phyloP scores from a whole-genome alignment of 2,797 vertebrate genomes.

The Pampus argenteus region DNA sequence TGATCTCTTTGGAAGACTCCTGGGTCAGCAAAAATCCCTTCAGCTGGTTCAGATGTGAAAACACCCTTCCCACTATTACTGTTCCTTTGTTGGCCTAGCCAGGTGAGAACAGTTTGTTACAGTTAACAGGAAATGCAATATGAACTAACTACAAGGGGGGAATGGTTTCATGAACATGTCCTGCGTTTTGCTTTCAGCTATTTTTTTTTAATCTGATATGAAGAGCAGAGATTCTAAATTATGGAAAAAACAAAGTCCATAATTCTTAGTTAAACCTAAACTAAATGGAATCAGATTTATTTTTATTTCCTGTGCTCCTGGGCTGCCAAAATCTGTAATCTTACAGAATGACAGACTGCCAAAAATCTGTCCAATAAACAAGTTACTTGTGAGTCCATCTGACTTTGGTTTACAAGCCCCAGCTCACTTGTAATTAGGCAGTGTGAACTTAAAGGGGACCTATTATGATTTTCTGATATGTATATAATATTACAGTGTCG shows the following conservation, averaged over 20 bases:
- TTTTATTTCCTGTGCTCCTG: neutral
- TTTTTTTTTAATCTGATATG: constrained; percentile 34
- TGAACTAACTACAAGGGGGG: constrained; percentile 18
- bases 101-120: neutral
- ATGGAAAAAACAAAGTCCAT: neutral
- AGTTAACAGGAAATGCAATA: constrained; percentile 1
- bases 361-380: constrained; percentile 64
- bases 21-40: neutral
- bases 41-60: neutral
- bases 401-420: constrained; percentile 62
- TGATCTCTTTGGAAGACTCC: neutral
- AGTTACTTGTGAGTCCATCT: constrained; percentile 67
- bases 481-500: too few species aligned
- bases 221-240: neutral
- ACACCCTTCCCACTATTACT: neutral
- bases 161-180: constrained; percentile 17
- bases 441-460: constrained; percentile 65
- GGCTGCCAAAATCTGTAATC: constrained; percentile 52
- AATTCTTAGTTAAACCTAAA: constrained; percentile 23
- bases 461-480: too few species aligned
- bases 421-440: constrained; percentile 58
- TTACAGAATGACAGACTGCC: constrained; percentile 50
- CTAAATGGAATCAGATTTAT: constrained; percentile 19
- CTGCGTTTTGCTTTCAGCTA: constrained; percentile 20
- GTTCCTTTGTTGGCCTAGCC: neutral